Base-by-base conservation (phyloP, 1,140 invertebrate genomes). In the Ditylenchus dipsaci region DNA sequence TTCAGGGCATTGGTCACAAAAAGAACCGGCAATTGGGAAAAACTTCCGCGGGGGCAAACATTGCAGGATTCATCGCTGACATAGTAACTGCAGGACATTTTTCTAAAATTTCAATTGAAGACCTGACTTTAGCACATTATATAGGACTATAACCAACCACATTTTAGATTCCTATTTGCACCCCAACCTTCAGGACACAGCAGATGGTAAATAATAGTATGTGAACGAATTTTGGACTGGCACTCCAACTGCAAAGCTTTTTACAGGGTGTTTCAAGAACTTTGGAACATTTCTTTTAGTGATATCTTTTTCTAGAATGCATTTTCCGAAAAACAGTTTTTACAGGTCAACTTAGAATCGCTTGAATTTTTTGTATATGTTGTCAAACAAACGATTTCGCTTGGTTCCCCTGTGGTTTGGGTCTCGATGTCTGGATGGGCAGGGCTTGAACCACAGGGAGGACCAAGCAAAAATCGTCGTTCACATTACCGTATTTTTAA, bases 181-280 rank as follows among this genome's bases (percentile, higher is more conserved):
- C 23, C 66, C 66, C 66, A 68, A 23, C 66, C 66, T n/a, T 65
- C 42, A 17, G 49, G 23, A 67, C 66, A 68, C 30, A 49, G 30
- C n/a, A 68, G 23, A 67, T 68, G 58, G 21, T 68, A 68, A 9
- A 47, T 13, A 21, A 68, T 61, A 5, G 38, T 61, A 61, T 61
- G 59, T 21, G 59, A 61, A 26, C 59, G 59, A 30, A 61, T 30
- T 21, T 43, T 61, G 3, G 27, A 33, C 38, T 61, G 27, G 29
- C 59, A 61, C 19, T 26, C 29, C 19, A 30, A 21, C 59, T 61
- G 38, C 8, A 13, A 61, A 61, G n/a, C n/a, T n/a, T n/a, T n/a
- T n/a, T n/a, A n/a, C n/a, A n/a, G n/a, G n/a, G n/a, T n/a, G n/a
- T n/a, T n/a, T n/a, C n/a, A n/a, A n/a, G n/a, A n/a, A n/a, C n/a